Evolutionary conservation across 1,140 invertebrate genomes (phyloP).

Genomic region (Proales similis): DNA sequence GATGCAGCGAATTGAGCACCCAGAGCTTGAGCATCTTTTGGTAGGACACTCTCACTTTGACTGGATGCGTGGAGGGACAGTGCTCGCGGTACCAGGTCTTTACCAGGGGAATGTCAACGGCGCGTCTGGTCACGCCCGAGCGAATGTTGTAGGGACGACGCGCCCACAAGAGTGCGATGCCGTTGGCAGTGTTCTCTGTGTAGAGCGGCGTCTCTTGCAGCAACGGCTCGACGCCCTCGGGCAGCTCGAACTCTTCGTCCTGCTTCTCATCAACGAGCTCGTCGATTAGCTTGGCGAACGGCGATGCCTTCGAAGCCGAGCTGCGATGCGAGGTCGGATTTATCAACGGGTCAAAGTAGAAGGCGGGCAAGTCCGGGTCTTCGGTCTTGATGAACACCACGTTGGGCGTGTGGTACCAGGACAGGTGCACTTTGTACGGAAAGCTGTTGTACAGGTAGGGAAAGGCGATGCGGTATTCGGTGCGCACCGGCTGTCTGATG

Average conservation of each 20-base stretch:
- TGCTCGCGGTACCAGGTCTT: conserved; percentile 91
- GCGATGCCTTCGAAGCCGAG: conserved; percentile 64
- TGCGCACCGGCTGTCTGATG: conserved; percentile 92
- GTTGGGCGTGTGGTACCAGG: conserved; percentile 95
- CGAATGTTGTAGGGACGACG: conserved; percentile 92
- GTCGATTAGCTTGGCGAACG: background rate
- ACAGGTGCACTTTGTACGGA: conserved; percentile 74
- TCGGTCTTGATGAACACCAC: conserved; percentile 99
- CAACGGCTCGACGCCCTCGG: conserved; percentile 81
- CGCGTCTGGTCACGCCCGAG: conserved; percentile 71
- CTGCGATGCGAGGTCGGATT: conserved; percentile 96
- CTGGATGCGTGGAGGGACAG: conserved; percentile 93
- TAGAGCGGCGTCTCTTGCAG: conserved; percentile 89
- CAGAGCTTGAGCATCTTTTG: conserved; percentile 97
- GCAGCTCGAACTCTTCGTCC: conserved; percentile 86
- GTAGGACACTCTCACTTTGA: conserved; percentile 97
- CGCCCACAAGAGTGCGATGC: conserved; percentile 95
- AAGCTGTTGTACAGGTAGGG: conserved; percentile 98
- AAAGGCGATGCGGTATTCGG: conserved; percentile 98
- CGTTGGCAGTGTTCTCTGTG: conserved; percentile 97
- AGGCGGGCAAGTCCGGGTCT: conserved; percentile 98
- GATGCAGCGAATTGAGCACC: conserved; percentile 93
- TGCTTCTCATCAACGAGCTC: conserved; percentile 58
- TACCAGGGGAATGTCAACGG: conserved; percentile 91
- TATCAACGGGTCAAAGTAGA: conserved; percentile 98